Evolutionary conservation across 2,797 vertebrate species (phyloP).

Genomic region (Gobionotothen gibberifrons): DNA sequence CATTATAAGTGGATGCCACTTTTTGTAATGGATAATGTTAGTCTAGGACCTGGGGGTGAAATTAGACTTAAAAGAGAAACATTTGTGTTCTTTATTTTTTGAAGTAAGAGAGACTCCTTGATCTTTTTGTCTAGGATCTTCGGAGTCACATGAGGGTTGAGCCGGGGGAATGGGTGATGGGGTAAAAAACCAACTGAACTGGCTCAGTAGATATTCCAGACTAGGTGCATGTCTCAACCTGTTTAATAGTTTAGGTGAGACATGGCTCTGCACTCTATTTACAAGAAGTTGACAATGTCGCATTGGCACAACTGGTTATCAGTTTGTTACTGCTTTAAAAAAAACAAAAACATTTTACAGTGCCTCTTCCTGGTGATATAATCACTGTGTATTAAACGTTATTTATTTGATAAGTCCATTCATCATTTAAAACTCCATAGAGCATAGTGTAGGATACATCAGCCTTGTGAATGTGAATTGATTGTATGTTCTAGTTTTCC

Average conservation of each 20-base stretch:
- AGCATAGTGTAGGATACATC: background rate
- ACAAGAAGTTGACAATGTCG: slow-evolving; percentile 20
- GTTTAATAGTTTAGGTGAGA: slow-evolving; percentile 39
- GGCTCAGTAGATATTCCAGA: slow-evolving; percentile 37
- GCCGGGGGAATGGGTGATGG: no score
- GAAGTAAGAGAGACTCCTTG: slow-evolving; percentile 5
- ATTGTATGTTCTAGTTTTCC: slow-evolving; percentile 40
- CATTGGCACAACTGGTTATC: background rate
- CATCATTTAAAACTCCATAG: slow-evolving; percentile 3
- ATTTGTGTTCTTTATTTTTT: no score
- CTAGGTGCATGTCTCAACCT: slow-evolving; percentile 53
- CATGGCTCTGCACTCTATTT: slow-evolving; percentile 22
- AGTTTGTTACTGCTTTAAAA: background rate
- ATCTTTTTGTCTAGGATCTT: background rate
- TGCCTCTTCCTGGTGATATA: background rate
- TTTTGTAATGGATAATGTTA: no score
- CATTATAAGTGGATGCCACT: no score
- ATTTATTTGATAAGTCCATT: background rate
- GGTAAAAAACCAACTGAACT: slow-evolving; percentile 3
- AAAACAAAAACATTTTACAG: background rate
- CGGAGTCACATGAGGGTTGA: slow-evolving; percentile 11
- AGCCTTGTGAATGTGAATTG: slow-evolving; percentile 26
- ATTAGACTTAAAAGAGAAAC: no score
- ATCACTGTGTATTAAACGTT: slow-evolving; percentile 11
- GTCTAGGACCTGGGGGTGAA: no score